Conservation (phyloP, 30 jellyfish, hydroid and myxozoan species). For the Clytia hemisphaerica region DNA sequence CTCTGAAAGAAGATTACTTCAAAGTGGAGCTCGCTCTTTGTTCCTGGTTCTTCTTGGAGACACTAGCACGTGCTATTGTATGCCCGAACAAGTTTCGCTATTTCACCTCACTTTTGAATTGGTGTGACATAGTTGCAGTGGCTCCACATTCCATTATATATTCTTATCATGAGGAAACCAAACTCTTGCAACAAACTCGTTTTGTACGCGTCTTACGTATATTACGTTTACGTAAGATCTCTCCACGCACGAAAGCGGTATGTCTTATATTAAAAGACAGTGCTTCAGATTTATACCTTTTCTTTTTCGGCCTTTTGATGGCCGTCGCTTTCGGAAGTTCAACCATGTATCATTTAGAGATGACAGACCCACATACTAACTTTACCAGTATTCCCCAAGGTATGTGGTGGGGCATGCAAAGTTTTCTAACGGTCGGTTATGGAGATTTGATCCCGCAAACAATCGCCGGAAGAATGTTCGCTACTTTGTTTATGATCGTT, state of each 20-base stretch:
- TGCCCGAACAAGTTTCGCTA: slow-evolving; percentile 43
- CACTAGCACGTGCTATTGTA: slow-evolving; percentile 19
- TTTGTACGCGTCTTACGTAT: slow-evolving; percentile 50
- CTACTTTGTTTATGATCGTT: slow-evolving; percentile 57
- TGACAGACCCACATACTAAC: slow-evolving; percentile 13
- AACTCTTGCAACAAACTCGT: slow-evolving; percentile 32
- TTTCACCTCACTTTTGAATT: slow-evolving; percentile 17
- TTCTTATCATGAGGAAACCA: slow-evolving; percentile 35
- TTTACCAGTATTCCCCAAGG: slow-evolving; percentile 60
- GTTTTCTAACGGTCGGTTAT: slow-evolving; percentile 52
- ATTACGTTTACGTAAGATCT: slow-evolving; percentile 49
- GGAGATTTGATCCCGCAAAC: slow-evolving; percentile 65
- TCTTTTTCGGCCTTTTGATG: slow-evolving; percentile 38
- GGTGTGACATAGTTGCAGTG: slow-evolving; percentile 43
- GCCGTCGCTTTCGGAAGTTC: slow-evolving; percentile 51
- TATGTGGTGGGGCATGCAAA: slow-evolving; percentile 82
- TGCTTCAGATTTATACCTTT: slow-evolving; percentile 27
- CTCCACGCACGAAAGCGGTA: slow-evolving; percentile 31
- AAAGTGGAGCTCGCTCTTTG: slow-evolving; percentile 41
- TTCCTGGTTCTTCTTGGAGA: slow-evolving; percentile 36
- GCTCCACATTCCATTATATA: slow-evolving; percentile 41
- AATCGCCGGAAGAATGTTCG: slow-evolving; percentile 41
- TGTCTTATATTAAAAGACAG: slow-evolving; percentile 37
- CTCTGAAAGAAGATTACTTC: slow-evolving; percentile 5
- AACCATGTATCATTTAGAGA: slow-evolving; percentile 48